Evolutionary conservation across 2,113 vertebrate genomes (phyloP).

Genomic region (Sebastes fasciatus): DNA sequence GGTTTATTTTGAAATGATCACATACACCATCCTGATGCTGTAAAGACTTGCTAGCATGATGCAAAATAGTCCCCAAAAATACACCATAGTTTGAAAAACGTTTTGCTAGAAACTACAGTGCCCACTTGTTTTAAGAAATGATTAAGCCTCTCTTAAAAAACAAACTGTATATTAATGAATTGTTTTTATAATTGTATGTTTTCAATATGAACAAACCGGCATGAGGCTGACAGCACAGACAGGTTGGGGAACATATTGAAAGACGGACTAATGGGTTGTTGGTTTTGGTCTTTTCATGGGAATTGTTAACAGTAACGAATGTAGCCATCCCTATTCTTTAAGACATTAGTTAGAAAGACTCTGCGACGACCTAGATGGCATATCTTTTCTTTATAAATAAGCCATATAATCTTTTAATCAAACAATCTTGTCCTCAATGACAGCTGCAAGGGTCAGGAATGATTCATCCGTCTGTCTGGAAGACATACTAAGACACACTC

Average conservation of each 20-base stretch:
- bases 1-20: neutral
- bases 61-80: neutral
- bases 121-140: neutral
- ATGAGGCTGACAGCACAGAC: neutral
- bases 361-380: neutral
- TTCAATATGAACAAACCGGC: neutral
- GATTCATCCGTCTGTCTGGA: slow-evolving; percentile 8
- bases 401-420: slow-evolving; percentile 22
- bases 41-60: neutral
- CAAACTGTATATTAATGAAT: neutral
- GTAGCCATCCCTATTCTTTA: neutral
- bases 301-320: neutral
- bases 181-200: neutral
- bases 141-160: neutral
- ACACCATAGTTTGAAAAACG: neutral
- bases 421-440: neutral
- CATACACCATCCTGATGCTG: neutral
- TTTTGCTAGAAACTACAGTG: neutral
- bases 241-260: neutral
- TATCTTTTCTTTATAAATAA: neutral
- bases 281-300: neutral
- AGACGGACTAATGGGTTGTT: neutral
- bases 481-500: neutral
- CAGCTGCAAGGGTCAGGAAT: slow-evolving; percentile 13
- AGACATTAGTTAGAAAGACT: neutral